These are phyloP conservation scores for Chrysomela aeneicollis DNA, from an alignment of 2,888 invertebrate genomes.

Conservation along the genomic window DNA sequence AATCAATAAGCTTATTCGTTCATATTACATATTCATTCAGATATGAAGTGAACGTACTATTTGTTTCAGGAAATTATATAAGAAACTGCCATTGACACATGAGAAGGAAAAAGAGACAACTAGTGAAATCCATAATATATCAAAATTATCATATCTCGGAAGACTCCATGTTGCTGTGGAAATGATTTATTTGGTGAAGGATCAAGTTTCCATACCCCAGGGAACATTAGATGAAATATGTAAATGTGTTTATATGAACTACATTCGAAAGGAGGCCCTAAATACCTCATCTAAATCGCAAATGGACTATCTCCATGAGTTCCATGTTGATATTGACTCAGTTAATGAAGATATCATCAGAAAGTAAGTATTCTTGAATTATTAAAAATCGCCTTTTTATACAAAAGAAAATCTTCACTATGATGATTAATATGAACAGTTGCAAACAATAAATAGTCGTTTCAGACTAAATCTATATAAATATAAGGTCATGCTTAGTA, in stretches of 20 bases:
- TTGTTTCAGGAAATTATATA: too few species aligned
- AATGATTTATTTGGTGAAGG: conserved; percentile 42
- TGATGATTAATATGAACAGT: too few species aligned
- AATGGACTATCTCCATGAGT: not conserved
- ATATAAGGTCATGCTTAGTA: too few species aligned
- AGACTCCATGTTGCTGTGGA: conserved; percentile 43
- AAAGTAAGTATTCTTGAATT: not conserved
- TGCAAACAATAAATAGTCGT: too few species aligned
- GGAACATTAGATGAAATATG: conserved; percentile 37
- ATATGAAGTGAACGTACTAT: too few species aligned
- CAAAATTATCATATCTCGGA: conserved; percentile 40
- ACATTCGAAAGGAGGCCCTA: conserved; percentile 26
- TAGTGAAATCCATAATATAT: conserved; percentile 6
- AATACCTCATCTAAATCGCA: conserved; percentile 8
- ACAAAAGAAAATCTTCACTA: too few species aligned
- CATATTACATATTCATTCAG: too few species aligned
- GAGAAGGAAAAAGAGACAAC: not conserved
- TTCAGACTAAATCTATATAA: too few species aligned
- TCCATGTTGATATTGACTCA: not conserved
- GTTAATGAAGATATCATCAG: not conserved
- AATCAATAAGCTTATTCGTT: too few species aligned
- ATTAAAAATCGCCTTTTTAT: too few species aligned
- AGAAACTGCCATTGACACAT: conserved; percentile 21
- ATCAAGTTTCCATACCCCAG: conserved; percentile 32
- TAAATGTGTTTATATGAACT: conserved; percentile 30